These are phyloP conservation scores for Branchellion lobata DNA, from an alignment of 2,888 invertebrate species.

Conservation along the genomic window DNA sequence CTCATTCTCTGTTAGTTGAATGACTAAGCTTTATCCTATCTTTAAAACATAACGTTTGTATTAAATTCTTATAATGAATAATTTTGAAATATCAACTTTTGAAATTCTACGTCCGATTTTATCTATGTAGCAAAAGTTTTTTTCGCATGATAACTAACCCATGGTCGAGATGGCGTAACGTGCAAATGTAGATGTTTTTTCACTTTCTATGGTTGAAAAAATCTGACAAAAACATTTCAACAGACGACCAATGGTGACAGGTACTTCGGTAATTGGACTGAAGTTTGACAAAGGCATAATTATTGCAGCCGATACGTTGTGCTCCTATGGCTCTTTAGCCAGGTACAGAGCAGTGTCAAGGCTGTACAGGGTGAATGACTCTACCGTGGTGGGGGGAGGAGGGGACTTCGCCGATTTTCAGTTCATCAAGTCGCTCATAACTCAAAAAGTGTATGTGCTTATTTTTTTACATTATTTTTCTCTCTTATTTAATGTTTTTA, in stretches of 20 bases:
- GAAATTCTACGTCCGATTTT: background rate
- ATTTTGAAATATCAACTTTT: too few species aligned
- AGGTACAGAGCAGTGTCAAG: conserved; percentile 74
- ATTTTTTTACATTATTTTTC: background rate
- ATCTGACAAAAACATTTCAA: background rate
- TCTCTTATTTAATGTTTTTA: background rate
- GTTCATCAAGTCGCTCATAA: conserved; percentile 78
- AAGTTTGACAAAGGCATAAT: conserved; percentile 84
- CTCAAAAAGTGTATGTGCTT: conserved; percentile 70
- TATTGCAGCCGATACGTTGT: conserved; percentile 87
- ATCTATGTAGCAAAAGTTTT: background rate
- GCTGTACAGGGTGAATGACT: conserved; percentile 82
- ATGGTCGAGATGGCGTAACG: too few species aligned
- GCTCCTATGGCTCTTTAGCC: conserved; percentile 89
- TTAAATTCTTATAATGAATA: background rate
- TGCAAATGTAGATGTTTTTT: too few species aligned
- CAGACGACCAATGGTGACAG: conserved; percentile 76
- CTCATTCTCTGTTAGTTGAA: conserved; percentile 70
- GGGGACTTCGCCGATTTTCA: conserved; percentile 98
- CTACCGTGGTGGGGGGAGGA: conserved; percentile 82
- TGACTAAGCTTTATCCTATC: conserved; percentile 36
- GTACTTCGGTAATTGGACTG: conserved; percentile 85
- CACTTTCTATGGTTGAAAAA: too few species aligned
- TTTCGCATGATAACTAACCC: too few species aligned
- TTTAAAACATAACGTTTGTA: background rate